Conservation (phyloP, 2,888 invertebrate species). For the Cosmia pyralina region DNA sequence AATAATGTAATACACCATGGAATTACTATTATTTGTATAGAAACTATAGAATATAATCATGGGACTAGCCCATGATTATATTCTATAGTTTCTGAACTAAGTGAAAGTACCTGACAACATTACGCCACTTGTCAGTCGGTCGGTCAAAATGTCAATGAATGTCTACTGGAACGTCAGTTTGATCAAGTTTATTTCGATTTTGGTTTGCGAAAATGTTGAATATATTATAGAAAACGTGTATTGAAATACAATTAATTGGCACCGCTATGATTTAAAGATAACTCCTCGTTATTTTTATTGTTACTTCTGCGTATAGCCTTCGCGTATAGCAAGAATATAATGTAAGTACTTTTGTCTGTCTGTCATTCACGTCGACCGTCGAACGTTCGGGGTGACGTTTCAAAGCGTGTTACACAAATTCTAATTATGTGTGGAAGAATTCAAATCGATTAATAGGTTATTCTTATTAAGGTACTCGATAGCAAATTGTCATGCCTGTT, state of each 20-base stretch:
- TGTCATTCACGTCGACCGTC: slow-evolving; percentile 65
- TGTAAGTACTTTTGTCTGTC: slow-evolving; percentile 67
- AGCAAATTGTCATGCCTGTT: slow-evolving; percentile 30
- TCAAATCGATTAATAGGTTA: slow-evolving; percentile 56
- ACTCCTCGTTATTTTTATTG: slow-evolving; percentile 36
- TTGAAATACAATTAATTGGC: slow-evolving; percentile 23
- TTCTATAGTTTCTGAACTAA: slow-evolving; percentile 32
- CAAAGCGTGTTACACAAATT: slow-evolving; percentile 64
- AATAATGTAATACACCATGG: no score
- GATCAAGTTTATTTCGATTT: slow-evolving; percentile 46
- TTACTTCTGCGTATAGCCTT: slow-evolving; percentile 35
- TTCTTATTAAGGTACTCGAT: slow-evolving; percentile 32
- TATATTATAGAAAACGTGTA: slow-evolving; percentile 46
- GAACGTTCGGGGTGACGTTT: slow-evolving; percentile 76
- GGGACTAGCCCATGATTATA: no score
- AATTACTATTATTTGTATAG: no score
- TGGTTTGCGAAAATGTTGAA: slow-evolving; percentile 49
- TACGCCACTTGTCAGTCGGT: slow-evolving; percentile 11
- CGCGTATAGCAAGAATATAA: slow-evolving; percentile 45
- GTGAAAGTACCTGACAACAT: slow-evolving; percentile 22
- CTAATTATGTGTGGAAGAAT: slow-evolving; percentile 50
- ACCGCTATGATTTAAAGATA: slow-evolving; percentile 61
- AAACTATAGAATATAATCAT: no score
- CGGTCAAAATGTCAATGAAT: slow-evolving; percentile 24
- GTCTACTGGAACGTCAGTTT: slow-evolving; percentile 56